A percentile compares a stretch with the other conserved stretches of the same genome.
These are phyloP conservation scores for Euclidia mi DNA, from an alignment of 2,888 invertebrate species.

Conservation along the genomic window DNA sequence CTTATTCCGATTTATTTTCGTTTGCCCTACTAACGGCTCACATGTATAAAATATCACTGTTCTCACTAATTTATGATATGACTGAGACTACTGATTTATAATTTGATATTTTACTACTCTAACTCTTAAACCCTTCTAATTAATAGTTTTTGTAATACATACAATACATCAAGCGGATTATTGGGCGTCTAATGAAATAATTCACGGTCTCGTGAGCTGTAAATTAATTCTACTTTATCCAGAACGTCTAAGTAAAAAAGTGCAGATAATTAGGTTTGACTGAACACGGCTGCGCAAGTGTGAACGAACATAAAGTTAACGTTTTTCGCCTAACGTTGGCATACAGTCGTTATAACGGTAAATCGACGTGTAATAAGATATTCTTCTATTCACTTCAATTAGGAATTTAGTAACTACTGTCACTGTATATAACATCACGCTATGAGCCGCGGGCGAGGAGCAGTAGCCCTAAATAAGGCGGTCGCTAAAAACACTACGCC, in stretches of 20 bases:
- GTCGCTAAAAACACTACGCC: too few relatives aligned
- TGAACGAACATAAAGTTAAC: conserved; percentile 53
- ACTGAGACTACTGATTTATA: too few relatives aligned
- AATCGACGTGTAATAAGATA: conserved; percentile 30
- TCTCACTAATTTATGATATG: not conserved
- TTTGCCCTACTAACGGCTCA: conserved; percentile 80
- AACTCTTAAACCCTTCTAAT: conserved; percentile 7
- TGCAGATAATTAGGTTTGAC: conserved; percentile 73
- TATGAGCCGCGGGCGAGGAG: too few relatives aligned
- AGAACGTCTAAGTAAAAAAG: conserved; percentile 66
- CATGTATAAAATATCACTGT: conserved; percentile 43
- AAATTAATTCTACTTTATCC: conserved; percentile 71
- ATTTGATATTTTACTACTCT: too few relatives aligned
- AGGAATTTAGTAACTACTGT: not conserved
- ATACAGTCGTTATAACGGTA: conserved; percentile 56
- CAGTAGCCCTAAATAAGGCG: too few relatives aligned
- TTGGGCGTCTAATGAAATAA: conserved; percentile 60
- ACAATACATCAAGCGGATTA: conserved; percentile 38
- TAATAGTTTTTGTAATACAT: conserved; percentile 9
- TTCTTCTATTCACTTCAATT: conserved; percentile 2
- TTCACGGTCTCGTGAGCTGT: conserved; percentile 72
- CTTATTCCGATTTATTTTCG: conserved; percentile 79
- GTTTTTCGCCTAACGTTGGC: conserved; percentile 58
- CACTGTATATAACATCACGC: too few relatives aligned
- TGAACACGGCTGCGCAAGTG: conserved; percentile 57